Conservation (phyloP, 53 echinoderm and acorn worm genomes). For the Stichopus horrens region DNA sequence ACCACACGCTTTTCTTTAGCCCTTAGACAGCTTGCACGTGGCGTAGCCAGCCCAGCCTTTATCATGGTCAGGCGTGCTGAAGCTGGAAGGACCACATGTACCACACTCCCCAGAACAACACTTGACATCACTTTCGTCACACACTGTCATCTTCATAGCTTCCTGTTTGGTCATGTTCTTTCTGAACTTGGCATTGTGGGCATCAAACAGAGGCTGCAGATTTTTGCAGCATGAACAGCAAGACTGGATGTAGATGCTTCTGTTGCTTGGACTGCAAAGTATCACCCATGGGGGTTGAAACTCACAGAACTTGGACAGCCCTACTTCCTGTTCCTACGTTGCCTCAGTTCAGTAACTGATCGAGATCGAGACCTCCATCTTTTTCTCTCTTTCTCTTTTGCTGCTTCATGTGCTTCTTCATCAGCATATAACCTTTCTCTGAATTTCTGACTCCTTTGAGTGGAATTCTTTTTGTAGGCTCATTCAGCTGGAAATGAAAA, state of each 20-base stretch:
- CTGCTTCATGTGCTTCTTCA: slow-evolving; percentile 7
- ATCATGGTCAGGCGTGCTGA: slow-evolving; percentile 14
- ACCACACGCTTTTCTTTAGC: slow-evolving; percentile 1
- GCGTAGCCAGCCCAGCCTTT: background rate
- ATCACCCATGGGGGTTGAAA: slow-evolving; percentile 36
- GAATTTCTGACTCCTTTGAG: background rate
- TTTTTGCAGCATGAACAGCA: slow-evolving; percentile 24
- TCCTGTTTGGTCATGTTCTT: slow-evolving; percentile 1
- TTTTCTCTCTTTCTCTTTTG: slow-evolving; percentile 17
- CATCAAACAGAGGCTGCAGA: background rate
- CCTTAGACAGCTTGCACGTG: background rate
- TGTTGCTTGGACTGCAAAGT: slow-evolving; percentile 12
- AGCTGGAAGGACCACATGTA: slow-evolving; percentile 2
- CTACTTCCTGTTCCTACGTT: slow-evolving; percentile 2
- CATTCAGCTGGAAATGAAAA: too few species aligned
- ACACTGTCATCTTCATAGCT: slow-evolving; percentile 26
- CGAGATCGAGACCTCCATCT: slow-evolving; percentile 1
- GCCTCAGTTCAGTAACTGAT: background rate
- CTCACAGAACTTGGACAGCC: slow-evolving; percentile 18
- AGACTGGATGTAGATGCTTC: slow-evolving; percentile 12
- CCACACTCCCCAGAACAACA: background rate
- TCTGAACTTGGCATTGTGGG: slow-evolving; percentile 3
- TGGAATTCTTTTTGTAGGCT: slow-evolving; percentile 2
- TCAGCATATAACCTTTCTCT: slow-evolving; percentile 13
- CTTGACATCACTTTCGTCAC: slow-evolving; percentile 8